A percentile compares a stretch with the other conserved stretches of the same genome.
These are phyloP conservation scores for Agrochola lota DNA, from an alignment of 2,888 invertebrate genomes.

Conservation along the genomic window DNA sequence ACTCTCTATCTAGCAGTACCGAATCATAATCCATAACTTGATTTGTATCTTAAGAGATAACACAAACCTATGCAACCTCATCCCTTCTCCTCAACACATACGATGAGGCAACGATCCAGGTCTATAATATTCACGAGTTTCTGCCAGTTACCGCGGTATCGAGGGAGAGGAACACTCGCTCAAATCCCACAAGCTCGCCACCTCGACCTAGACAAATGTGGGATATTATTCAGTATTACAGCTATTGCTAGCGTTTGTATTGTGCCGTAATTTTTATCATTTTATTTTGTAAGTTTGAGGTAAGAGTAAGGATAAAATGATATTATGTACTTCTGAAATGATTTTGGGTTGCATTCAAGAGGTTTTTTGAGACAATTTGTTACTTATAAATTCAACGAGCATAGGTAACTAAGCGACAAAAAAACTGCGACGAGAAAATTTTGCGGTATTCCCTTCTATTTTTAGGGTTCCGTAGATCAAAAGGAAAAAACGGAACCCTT, in stretches of 20 bases:
- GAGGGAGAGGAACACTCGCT: not conserved
- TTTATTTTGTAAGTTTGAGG: not conserved
- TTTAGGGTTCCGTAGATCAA: no score
- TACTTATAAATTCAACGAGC: not conserved
- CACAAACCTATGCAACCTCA: not conserved
- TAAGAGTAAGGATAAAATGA: not conserved
- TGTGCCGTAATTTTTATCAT: conserved; percentile 1
- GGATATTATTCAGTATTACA: conserved; percentile 53
- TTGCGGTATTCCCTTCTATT: no score
- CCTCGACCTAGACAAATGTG: conserved; percentile 49
- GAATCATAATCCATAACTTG: not conserved
- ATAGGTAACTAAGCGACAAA: not conserved
- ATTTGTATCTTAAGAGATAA: not conserved
- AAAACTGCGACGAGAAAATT: not conserved
- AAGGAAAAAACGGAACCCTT: no score
- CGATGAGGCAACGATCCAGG: not conserved
- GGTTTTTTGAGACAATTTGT: not conserved
- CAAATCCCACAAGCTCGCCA: conserved; percentile 2
- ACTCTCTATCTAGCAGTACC: not conserved
- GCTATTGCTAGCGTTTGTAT: conserved; percentile 34
- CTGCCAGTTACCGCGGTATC: conserved; percentile 8
- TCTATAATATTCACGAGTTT: conserved; percentile 19
- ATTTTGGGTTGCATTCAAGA: not conserved
- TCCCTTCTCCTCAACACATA: not conserved
- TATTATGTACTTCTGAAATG: not conserved